phyloP scores from a whole-genome alignment of 2,888 invertebrate species.

The Apodemia mormo region DNA sequence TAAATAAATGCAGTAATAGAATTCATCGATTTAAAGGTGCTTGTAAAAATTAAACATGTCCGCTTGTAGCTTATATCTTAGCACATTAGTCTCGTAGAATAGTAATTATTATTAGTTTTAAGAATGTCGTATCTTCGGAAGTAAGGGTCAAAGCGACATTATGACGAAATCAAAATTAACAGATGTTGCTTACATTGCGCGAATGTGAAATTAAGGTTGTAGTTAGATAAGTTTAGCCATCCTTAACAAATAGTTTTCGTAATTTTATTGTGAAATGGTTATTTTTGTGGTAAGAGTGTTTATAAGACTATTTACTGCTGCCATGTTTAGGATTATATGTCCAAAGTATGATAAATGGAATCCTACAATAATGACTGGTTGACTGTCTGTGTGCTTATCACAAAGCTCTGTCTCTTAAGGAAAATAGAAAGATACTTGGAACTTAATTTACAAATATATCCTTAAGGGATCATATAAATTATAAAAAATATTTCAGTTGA shows the following conservation, averaged over 20 bases:
- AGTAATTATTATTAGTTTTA: slow-evolving; percentile 10
- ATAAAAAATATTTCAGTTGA: no score
- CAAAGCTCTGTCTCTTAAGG: no score
- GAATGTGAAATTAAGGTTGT: background rate
- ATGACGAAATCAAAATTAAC: background rate
- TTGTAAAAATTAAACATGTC: background rate
- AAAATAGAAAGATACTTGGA: no score
- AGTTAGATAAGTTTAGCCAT: background rate
- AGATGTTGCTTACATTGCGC: background rate
- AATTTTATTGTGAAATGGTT: background rate
- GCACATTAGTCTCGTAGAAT: background rate
- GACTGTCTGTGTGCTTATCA: no score
- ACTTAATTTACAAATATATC: no score
- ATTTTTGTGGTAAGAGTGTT: background rate
- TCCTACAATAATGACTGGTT: no score
- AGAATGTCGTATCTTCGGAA: slow-evolving; percentile 10
- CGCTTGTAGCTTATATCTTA: background rate
- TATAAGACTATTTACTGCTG: background rate
- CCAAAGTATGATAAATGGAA: no score
- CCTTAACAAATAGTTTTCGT: background rate
- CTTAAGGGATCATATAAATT: no score
- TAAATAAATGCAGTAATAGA: no score
- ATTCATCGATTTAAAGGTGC: no score
- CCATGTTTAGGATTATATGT: background rate
- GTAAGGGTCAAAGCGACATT: background rate